Conservation (phyloP, 2,888 invertebrate genomes). For the Lycaena phlaeas region DNA sequence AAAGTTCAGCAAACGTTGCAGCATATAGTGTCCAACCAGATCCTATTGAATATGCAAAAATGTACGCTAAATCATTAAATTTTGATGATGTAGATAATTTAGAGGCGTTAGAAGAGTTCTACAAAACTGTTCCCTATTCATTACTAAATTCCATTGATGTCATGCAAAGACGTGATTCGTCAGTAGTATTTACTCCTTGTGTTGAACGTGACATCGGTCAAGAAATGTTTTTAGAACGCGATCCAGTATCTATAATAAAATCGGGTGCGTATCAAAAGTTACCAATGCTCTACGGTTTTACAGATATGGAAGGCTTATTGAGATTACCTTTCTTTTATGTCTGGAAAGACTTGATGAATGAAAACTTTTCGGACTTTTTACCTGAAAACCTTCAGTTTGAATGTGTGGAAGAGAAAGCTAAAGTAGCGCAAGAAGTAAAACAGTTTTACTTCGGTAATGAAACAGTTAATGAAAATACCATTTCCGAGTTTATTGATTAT, state of each 20-base stretch:
- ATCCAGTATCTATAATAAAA: conserved; percentile 31
- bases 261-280: conserved; percentile 25
- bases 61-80: conserved; percentile 20
- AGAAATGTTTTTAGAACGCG: conserved; percentile 27
- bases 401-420: conserved; percentile 26
- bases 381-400: conserved; percentile 35
- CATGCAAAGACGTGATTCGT: conserved; percentile 18
- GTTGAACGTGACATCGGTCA: conserved; percentile 22
- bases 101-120: conserved; percentile 31
- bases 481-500: conserved; percentile 24
- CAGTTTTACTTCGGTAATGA: conserved; percentile 30
- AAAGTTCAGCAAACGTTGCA: conserved; percentile 21
- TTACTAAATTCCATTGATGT: conserved; percentile 19
- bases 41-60: conserved; percentile 22
- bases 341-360: conserved; percentile 35
- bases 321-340: conserved; percentile 21
- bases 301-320: conserved; percentile 32
- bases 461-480: conserved; percentile 18
- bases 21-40: conserved; percentile 20
- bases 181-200: conserved; percentile 22
- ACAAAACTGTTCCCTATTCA: conserved; percentile 26
- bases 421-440: conserved; percentile 28
- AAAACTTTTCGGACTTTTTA: conserved; percentile 36
- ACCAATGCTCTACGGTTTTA: conserved; percentile 34
- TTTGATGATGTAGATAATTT: conserved; percentile 27